phyloP scores from a whole-genome alignment of 2,113 vertebrate genomes.

The Conger conger region DNA sequence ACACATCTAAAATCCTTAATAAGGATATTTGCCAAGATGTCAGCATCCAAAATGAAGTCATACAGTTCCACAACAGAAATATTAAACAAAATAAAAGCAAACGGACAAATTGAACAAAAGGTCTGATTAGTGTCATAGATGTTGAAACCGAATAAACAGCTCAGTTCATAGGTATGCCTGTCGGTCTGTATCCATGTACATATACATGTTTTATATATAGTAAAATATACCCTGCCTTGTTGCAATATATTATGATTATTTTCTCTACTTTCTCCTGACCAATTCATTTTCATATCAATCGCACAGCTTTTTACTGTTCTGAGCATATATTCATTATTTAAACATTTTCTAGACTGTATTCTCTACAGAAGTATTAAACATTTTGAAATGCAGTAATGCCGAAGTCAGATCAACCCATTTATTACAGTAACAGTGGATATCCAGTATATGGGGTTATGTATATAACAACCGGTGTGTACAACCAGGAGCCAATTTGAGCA shows the following conservation, averaged over 20 bases:
- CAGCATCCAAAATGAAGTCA: not conserved
- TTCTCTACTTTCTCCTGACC: not conserved
- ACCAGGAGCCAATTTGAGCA: constrained; percentile 12
- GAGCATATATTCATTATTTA: not conserved
- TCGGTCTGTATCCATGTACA: not conserved
- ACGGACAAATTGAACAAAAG: not conserved
- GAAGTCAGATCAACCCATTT: not conserved
- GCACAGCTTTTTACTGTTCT: not conserved
- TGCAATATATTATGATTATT: not conserved
- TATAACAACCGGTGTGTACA: constrained; percentile 2
- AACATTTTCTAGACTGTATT: not conserved
- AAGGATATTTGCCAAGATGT: not conserved
- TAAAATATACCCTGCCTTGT: not conserved
- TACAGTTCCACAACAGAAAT: not conserved
- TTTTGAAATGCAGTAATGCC: not conserved
- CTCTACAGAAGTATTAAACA: not conserved
- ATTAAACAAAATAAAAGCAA: not conserved
- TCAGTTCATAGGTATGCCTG: not conserved
- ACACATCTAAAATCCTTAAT: not conserved
- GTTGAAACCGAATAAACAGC: not conserved
- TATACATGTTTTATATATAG: not conserved
- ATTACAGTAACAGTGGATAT: constrained; percentile 5
- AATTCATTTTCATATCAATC: not conserved
- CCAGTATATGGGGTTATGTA: not conserved
- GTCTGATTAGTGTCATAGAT: not conserved